Conservation (phyloP, 1,140 invertebrate genomes). For the Maconellicoccus hirsutus region DNA sequence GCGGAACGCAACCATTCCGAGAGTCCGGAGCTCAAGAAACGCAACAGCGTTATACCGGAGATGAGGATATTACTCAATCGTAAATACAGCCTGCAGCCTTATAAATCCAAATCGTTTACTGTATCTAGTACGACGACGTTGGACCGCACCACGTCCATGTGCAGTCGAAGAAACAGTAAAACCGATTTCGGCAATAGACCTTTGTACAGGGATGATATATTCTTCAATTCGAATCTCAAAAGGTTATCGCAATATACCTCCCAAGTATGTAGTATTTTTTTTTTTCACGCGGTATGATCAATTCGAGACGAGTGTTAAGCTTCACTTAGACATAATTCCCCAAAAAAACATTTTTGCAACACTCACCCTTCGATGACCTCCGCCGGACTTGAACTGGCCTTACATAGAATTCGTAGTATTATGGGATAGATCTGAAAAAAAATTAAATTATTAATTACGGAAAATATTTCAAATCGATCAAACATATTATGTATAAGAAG, state of each 20-base stretch:
- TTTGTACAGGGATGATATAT: slow-evolving; percentile 76
- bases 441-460: no score
- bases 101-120: neutral
- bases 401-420: no score
- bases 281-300: no score
- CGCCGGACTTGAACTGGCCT: no score
- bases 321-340: no score
- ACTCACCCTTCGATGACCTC: no score
- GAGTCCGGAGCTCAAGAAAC: neutral
- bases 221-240: slow-evolving; percentile 70
- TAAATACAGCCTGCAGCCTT: slow-evolving; percentile 9
- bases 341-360: no score
- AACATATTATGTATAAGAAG: no score
- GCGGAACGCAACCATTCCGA: neutral
- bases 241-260: slow-evolving; percentile 71
- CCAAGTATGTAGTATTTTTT: slow-evolving; percentile 44
- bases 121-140: neutral
- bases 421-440: no score
- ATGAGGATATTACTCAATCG: slow-evolving; percentile 1
- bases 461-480: no score
- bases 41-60: slow-evolving; percentile 3
- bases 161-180: slow-evolving; percentile 31
- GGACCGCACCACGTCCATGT: slow-evolving; percentile 11
- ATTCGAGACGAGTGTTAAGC: no score
- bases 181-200: slow-evolving; percentile 45